phyloP scores from a whole-genome alignment of 2,797 vertebrate species.

The Aulostomus chinensis region DNA sequence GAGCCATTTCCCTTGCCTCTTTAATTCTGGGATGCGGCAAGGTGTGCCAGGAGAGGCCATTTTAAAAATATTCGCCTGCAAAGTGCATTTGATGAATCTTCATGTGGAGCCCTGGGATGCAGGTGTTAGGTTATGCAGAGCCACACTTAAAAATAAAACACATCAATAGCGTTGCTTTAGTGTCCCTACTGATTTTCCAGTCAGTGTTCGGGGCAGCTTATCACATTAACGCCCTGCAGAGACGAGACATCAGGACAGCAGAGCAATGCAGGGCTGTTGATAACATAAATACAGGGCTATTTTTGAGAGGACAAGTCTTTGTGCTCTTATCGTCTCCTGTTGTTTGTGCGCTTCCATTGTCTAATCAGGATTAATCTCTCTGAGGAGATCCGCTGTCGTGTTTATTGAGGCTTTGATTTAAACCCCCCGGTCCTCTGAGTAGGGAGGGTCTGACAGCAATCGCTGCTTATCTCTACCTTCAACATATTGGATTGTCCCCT shows the following conservation, averaged over 20 bases:
- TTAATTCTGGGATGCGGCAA: too few species aligned
- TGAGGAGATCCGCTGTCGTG: conserved; percentile 48
- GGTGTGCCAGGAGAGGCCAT: background rate
- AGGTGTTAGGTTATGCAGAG: conserved; percentile 56
- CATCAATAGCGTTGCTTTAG: conserved; percentile 72
- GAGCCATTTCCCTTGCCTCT: too few species aligned
- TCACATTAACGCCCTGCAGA: conserved; percentile 56
- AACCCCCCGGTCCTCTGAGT: conserved; percentile 43
- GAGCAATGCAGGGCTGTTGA: conserved; percentile 29
- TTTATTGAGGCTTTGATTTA: conserved; percentile 61
- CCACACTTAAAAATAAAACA: conserved; percentile 69
- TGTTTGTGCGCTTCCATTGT: conserved; percentile 45
- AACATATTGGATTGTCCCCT: conserved; percentile 52
- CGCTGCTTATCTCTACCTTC: conserved; percentile 59
- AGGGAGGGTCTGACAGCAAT: conserved; percentile 49
- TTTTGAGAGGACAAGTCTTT: conserved; percentile 39
- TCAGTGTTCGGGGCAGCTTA: conserved; percentile 50
- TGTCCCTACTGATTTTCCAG: conserved; percentile 56
- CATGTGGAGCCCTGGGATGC: conserved; percentile 29
- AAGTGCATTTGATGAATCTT: conserved; percentile 57
- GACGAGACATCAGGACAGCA: conserved; percentile 31
- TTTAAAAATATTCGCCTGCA: conserved; percentile 20
- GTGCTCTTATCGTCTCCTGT: conserved; percentile 42
- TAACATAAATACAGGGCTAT: conserved; percentile 49
- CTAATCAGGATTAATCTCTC: conserved; percentile 64